These are phyloP conservation scores for Oreonectes daqikongensis DNA, from an alignment of 2,797 vertebrate species.

Conservation along the genomic window DNA sequence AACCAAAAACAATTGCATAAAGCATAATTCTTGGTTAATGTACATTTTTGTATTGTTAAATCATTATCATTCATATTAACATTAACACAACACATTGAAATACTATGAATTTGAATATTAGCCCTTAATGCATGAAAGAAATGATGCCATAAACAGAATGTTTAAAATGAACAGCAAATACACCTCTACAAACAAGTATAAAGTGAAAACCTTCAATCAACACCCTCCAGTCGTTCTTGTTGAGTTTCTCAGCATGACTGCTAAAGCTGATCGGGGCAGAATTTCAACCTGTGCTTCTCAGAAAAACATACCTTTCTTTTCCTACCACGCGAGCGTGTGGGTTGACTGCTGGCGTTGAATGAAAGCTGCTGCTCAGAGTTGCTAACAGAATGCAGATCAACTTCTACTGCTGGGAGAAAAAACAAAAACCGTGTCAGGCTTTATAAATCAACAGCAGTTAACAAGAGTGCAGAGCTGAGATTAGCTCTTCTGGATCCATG, in stretches of 20 bases:
- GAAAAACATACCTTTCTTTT: constrained; percentile 69
- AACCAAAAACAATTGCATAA: too few species aligned
- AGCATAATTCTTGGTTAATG: too few species aligned
- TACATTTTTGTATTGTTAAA: too few species aligned
- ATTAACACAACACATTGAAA: too few species aligned
- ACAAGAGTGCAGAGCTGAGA: background rate
- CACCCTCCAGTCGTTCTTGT: background rate
- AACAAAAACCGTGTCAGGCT: background rate
- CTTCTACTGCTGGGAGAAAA: constrained; percentile 19
- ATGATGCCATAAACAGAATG: background rate
- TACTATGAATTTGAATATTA: too few species aligned
- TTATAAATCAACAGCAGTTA: background rate
- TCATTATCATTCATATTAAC: too few species aligned
- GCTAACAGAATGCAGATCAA: constrained; percentile 21
- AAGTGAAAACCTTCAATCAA: background rate
- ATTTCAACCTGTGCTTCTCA: constrained; percentile 2
- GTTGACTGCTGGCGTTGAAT: background rate
- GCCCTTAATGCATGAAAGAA: too few species aligned
- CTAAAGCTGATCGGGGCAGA: background rate
- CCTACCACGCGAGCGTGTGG: constrained; percentile 36
- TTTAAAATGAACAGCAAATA: background rate
- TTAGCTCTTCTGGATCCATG: background rate
- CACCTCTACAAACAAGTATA: background rate
- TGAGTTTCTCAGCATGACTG: background rate
- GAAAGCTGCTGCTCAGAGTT: background rate